Conservation (phyloP, 2,113 vertebrate genomes). For the Gasterosteus aculeatus region DNA sequence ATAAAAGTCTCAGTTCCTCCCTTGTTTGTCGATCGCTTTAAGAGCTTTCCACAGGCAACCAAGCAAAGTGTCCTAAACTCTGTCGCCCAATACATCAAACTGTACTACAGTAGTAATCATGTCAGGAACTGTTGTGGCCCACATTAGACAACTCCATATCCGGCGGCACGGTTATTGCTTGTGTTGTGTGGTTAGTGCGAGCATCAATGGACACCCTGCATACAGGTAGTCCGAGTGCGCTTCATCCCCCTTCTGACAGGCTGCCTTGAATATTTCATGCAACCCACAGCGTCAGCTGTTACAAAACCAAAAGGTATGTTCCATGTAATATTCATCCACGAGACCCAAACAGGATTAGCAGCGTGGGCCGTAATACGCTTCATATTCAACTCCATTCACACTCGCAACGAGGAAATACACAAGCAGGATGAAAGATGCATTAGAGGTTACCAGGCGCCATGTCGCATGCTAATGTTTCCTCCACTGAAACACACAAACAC, state of each 20-base stretch:
- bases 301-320: slow-evolving; percentile 37
- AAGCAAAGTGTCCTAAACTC: slow-evolving; percentile 12
- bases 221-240: slow-evolving; percentile 23
- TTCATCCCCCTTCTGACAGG: slow-evolving; percentile 37
- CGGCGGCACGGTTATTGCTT: slow-evolving; percentile 28
- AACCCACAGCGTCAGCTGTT: slow-evolving; percentile 30
- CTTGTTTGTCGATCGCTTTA: neutral
- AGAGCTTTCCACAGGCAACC: slow-evolving; percentile 4
- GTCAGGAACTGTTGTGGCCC: slow-evolving; percentile 28
- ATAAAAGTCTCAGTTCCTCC: neutral
- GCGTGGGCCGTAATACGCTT: slow-evolving; percentile 27
- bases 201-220: slow-evolving; percentile 18
- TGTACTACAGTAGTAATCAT: slow-evolving; percentile 12
- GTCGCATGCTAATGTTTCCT: slow-evolving; percentile 32
- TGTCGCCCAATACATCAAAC: slow-evolving; percentile 2
- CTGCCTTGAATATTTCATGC: slow-evolving; percentile 45
- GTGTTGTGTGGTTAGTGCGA: neutral
- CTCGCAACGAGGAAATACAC: slow-evolving; percentile 24
- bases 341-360: slow-evolving; percentile 13
- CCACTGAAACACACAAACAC: neutral
- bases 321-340: slow-evolving; percentile 55
- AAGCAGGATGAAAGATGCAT: slow-evolving; percentile 42
- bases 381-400: slow-evolving; percentile 22
- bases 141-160: slow-evolving; percentile 30
- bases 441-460: neutral